Conservation (phyloP, 1,140 invertebrate species). For the Aethina tumida region DNA sequence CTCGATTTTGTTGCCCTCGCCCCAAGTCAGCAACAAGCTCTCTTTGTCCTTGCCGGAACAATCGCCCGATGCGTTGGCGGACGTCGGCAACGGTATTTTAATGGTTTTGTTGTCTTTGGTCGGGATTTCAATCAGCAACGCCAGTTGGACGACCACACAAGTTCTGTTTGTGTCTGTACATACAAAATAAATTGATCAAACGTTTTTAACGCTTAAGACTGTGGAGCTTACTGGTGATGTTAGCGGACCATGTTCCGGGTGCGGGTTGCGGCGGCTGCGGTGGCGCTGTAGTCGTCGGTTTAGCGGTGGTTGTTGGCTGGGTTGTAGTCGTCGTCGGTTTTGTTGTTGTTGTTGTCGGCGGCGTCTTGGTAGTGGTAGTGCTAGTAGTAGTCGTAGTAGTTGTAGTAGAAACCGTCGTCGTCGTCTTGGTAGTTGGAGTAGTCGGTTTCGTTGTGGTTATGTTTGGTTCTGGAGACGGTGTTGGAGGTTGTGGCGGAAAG, state of each 20-base stretch:
- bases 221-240: too few relatives aligned
- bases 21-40: slow-evolving; percentile 40
- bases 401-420: slow-evolving; percentile 21
- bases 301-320: slow-evolving; percentile 30
- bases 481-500: slow-evolving; percentile 15
- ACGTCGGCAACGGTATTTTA: slow-evolving; percentile 1
- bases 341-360: slow-evolving; percentile 15
- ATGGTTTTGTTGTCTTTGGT: slow-evolving; percentile 34
- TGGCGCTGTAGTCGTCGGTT: slow-evolving; percentile 27
- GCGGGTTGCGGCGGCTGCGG: slow-evolving; percentile 21
- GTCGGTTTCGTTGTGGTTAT: slow-evolving; percentile 24
- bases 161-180: slow-evolving; percentile 37
- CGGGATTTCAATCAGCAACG: slow-evolving; percentile 48
- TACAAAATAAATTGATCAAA: too few relatives aligned
- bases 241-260: slow-evolving; percentile 39
- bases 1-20: slow-evolving; percentile 16
- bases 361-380: slow-evolving; percentile 17
- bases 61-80: slow-evolving; percentile 26
- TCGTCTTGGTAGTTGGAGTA: slow-evolving; percentile 22
- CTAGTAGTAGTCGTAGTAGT: slow-evolving; percentile 17
- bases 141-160: slow-evolving; percentile 52
- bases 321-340: slow-evolving; percentile 19
- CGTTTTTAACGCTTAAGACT: too few relatives aligned
- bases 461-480: slow-evolving; percentile 20
- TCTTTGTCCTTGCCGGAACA: slow-evolving; percentile 39